Conservation (phyloP, 1,140 invertebrate genomes). For the Liolophura sinensis region DNA sequence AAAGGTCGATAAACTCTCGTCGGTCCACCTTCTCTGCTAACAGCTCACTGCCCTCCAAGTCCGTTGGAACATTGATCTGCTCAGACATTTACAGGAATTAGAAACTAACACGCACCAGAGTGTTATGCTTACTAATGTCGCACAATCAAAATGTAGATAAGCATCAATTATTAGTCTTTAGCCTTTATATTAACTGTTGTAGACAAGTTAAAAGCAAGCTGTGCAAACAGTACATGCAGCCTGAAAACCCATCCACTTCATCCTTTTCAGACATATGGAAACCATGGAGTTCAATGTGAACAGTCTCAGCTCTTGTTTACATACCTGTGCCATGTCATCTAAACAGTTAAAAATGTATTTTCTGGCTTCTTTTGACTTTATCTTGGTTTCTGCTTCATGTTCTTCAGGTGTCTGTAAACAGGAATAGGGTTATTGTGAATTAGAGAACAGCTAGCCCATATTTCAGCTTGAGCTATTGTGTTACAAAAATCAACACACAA, state of each 20-base stretch:
- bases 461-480: background rate
- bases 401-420: slow-evolving; percentile 86
- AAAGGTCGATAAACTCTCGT: slow-evolving; percentile 93
- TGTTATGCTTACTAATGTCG: too few relatives aligned
- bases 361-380: slow-evolving; percentile 98
- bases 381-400: slow-evolving; percentile 95
- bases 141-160: too few relatives aligned
- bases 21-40: slow-evolving; percentile 95
- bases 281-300: background rate
- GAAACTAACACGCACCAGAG: too few relatives aligned
- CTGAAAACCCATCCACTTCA: too few relatives aligned
- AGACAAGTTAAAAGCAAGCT: too few relatives aligned
- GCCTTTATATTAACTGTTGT: too few relatives aligned
- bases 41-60: slow-evolving; percentile 92
- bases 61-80: slow-evolving; percentile 91
- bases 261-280: too few relatives aligned
- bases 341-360: slow-evolving; percentile 99
- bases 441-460: too few relatives aligned
- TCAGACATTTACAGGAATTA: slow-evolving; percentile 2
- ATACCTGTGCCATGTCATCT: slow-evolving; percentile 91
- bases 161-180: too few relatives aligned
- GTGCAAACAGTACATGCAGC: too few relatives aligned
- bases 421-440: slow-evolving; percentile 2
- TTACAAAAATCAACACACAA: too few relatives aligned
- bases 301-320: slow-evolving; percentile 5